phyloP scores from a whole-genome alignment of 2,113 vertebrate species.

The Thunnus maccoyii region DNA sequence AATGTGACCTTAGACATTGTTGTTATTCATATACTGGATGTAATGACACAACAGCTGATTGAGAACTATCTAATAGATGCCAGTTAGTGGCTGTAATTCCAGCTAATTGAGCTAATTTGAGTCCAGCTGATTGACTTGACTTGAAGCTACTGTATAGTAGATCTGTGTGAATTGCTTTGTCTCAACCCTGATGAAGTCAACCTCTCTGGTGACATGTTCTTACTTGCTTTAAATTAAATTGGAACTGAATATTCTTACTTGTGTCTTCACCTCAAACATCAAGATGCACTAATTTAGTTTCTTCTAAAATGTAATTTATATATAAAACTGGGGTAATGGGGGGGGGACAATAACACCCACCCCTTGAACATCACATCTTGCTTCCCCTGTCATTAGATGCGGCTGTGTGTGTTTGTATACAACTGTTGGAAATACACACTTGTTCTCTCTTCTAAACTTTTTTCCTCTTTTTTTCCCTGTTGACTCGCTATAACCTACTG shows the following conservation, averaged over 20 bases:
- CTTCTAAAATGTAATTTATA: background rate
- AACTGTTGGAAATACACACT: too few relatives aligned
- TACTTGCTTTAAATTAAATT: too few relatives aligned
- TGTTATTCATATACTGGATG: too few relatives aligned
- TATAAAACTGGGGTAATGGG: too few relatives aligned
- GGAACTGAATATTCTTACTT: too few relatives aligned
- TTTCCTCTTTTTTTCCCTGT: too few relatives aligned
- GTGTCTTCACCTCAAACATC: too few relatives aligned
- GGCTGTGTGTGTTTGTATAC: too few relatives aligned
- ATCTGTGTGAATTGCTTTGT: background rate
- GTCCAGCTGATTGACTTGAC: conserved; percentile 7
- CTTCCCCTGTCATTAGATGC: background rate
- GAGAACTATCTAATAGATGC: background rate
- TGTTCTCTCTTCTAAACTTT: too few relatives aligned
- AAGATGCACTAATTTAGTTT: background rate
- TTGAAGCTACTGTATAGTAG: background rate
- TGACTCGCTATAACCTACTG: too few relatives aligned
- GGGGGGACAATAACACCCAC: background rate
- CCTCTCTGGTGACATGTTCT: too few relatives aligned
- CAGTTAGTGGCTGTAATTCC: conserved; percentile 3
- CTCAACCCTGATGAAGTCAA: background rate
- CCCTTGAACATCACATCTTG: background rate
- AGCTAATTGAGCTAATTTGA: conserved; percentile 2
- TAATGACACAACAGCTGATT: background rate
- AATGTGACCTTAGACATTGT: too few relatives aligned